These are phyloP conservation scores for Macrotrachela quadricornifera DNA, from an alignment of 1,140 invertebrate species.

Conservation along the genomic window DNA sequence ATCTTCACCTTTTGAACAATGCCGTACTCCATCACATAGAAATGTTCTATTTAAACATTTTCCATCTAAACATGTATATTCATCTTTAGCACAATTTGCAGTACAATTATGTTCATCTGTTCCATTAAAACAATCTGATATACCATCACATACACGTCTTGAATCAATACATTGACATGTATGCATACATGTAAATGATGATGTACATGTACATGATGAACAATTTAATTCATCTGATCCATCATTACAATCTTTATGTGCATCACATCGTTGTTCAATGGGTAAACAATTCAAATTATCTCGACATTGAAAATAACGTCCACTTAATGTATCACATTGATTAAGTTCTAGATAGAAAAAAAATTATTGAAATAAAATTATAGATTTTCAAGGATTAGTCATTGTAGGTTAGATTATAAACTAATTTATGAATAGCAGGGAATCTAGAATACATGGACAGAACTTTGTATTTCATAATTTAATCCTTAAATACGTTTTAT, in stretches of 20 bases:
- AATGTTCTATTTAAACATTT: conserved; percentile 15
- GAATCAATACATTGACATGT: conserved; percentile 14
- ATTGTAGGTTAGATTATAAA: too few species aligned
- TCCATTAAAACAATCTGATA: conserved; percentile 18
- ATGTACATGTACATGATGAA: conserved; percentile 2
- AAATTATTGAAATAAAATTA: too few species aligned
- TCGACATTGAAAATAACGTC: not conserved
- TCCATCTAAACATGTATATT: conserved; percentile 12
- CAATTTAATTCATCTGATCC: conserved; percentile 8
- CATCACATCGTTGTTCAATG: conserved; percentile 7
- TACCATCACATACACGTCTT: conserved; percentile 15
- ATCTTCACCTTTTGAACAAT: conserved; percentile 29
- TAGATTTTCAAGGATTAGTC: too few species aligned
- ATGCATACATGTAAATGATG: conserved; percentile 5
- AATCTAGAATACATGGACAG: too few species aligned
- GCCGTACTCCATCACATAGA: conserved; percentile 13
- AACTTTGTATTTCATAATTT: too few species aligned
- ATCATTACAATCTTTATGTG: conserved; percentile 10
- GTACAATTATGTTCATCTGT: conserved; percentile 19
- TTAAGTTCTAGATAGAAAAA: too few species aligned
- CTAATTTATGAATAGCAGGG: too few species aligned
- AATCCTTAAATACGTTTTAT: too few species aligned
- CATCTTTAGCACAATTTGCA: conserved; percentile 11
- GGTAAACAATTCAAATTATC: not conserved
- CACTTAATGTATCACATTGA: not conserved